Base-by-base conservation (phyloP, 92 coral and sea anemone species). In the Virgularia gustaviana region DNA sequence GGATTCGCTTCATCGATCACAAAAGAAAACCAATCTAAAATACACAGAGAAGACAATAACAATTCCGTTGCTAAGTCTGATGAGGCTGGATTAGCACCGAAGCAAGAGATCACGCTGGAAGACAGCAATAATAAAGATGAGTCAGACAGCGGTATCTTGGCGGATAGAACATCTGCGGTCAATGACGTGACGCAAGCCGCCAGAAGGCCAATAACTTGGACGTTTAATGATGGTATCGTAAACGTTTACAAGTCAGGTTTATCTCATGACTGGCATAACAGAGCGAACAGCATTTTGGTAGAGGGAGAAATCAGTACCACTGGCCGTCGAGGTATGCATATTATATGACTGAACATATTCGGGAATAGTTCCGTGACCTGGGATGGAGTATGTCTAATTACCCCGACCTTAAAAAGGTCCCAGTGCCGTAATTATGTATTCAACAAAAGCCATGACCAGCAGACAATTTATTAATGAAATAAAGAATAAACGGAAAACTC, bases 81-180 rank as follows among this genome's bases (percentile, higher is more conserved):
- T n/a, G n/a, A n/a, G n/a, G n/a, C n/a, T n/a, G n/a, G n/a, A n/a
- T n/a, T n/a, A 12, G 58, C 22, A 52, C 31, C 13, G 31, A 52
- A 33, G 22, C 45, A 39, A 39, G 9, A 39, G 8, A 39, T 8
- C 15, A 8, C 81, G 49, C 89, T 94, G 3, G 90, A 94, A 1
- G 97, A 90, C 41, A 90, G 97, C 49, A 49, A 82, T 20, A 95
- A 90, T 59, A 88, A 89, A 35, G 96, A 90, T 78, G 88, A 87
- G 71, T n/a, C n/a, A n/a, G 96, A 87, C 61, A 90, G 95, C 65
- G 90, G 95, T 42, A 90, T 88, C 36, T 88, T 88, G 1, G 78
- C 95, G 9, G 97, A 90, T 54, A 83, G 86, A 32, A 88, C 94
- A 0, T 75, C 30, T 65, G 67, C 64, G 58, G 63, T 31, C 81